Conservation (phyloP, 2,797 vertebrate species). For the Smutsia gigantea region DNA sequence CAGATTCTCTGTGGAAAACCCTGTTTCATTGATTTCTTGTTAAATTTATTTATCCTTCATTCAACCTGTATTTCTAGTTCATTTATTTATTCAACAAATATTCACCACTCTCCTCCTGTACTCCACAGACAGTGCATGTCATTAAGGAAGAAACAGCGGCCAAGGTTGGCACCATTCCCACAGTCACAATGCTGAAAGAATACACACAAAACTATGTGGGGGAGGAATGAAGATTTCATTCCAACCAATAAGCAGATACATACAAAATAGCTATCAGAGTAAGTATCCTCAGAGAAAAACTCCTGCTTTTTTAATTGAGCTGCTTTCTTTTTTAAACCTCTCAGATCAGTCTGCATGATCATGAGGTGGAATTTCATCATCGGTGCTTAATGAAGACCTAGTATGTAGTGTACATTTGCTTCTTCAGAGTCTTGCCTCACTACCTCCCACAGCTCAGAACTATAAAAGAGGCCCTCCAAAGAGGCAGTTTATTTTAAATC, state of each 20-base stretch:
- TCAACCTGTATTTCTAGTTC: background rate
- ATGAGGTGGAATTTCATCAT: background rate
- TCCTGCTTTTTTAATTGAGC: background rate
- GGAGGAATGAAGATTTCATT: background rate
- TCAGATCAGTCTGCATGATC: background rate
- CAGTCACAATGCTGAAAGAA: background rate
- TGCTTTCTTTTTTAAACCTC: background rate
- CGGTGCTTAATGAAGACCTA: background rate
- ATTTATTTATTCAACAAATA: background rate
- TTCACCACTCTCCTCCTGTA: background rate
- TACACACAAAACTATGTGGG: background rate
- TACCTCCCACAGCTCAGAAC: background rate
- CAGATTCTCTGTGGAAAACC: background rate
- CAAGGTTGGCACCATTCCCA: background rate
- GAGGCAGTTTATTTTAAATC: background rate
- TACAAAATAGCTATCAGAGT: background rate
- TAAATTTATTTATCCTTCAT: background rate
- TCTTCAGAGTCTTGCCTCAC: background rate
- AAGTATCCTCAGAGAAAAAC: background rate
- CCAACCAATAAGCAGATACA: background rate
- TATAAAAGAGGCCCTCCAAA: background rate
- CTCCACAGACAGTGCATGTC: background rate
- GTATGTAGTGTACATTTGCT: background rate
- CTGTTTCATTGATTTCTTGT: background rate
- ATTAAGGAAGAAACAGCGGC: background rate